Evolutionary conservation across 2,797 vertebrate species (phyloP).

Genomic region (Gymnopithys bicolor): DNA sequence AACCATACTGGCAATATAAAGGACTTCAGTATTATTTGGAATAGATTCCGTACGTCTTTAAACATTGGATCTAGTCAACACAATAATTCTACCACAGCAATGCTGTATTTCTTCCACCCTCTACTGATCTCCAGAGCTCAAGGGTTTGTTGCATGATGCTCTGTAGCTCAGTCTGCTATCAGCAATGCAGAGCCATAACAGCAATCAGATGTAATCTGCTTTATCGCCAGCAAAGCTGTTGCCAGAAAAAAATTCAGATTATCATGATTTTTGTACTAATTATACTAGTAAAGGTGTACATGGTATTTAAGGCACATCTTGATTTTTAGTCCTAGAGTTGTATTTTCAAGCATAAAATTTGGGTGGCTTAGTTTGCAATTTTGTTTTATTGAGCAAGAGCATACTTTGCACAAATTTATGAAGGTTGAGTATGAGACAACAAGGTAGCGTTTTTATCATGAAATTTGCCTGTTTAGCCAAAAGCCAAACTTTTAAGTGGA

Average conservation of each 20-base stretch:
- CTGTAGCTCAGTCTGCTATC: background rate
- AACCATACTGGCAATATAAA: background rate
- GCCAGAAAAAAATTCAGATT: conserved; percentile 6
- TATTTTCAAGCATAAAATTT: conserved; percentile 1
- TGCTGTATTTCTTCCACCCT: background rate
- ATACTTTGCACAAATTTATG: background rate
- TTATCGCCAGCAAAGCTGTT: conserved; percentile 16
- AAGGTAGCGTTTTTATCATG: background rate
- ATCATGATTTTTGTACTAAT: background rate
- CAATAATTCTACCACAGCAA: background rate
- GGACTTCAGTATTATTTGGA: background rate
- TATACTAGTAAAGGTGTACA: background rate
- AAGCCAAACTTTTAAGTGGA: background rate
- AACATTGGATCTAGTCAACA: background rate
- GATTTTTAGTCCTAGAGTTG: conserved; percentile 1
- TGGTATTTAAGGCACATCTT: background rate
- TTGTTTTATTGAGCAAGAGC: background rate
- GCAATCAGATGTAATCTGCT: conserved; percentile 15
- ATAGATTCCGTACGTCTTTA: background rate
- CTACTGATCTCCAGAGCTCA: background rate
- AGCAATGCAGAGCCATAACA: conserved; percentile 15
- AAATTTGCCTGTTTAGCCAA: background rate
- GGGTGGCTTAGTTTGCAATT: background rate
- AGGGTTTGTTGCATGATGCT: background rate
- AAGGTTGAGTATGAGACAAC: background rate